Conservation (phyloP, 2,888 invertebrate species). For the Campopleginae sp. region DNA sequence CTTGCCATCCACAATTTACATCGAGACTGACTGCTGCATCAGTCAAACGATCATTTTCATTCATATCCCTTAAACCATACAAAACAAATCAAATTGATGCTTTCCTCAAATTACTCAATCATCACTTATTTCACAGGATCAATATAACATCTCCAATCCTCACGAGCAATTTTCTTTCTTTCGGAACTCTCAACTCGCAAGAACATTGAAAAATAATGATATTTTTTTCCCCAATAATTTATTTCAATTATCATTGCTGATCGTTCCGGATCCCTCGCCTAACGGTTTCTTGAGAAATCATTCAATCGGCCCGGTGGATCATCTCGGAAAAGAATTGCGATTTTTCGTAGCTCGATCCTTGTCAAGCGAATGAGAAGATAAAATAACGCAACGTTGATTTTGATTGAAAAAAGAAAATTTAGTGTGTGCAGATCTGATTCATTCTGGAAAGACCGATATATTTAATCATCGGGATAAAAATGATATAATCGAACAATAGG, state of each 20-base stretch:
- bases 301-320: no score
- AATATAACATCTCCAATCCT: not conserved
- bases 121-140: not conserved
- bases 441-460: not conserved
- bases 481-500: slow-evolving; percentile 43
- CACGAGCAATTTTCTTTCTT: not conserved
- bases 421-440: not conserved
- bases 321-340: no score
- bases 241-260: not conserved
- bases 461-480: slow-evolving; percentile 23
- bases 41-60: slow-evolving; percentile 33
- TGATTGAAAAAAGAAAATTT: not conserved
- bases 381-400: not conserved
- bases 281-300: no score
- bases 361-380: not conserved
- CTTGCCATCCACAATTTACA: slow-evolving; percentile 41
- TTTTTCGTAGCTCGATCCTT: not conserved
- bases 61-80: slow-evolving; percentile 22
- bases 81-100: slow-evolving; percentile 33
- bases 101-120: not conserved
- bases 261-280: not conserved
- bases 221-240: not conserved
- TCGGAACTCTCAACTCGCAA: not conserved
- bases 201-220: not conserved
- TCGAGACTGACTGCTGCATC: slow-evolving; percentile 41